Percentiles rank a stretch among this genome's conserved stretches.
phyloP scores from a whole-genome alignment of 2,888 invertebrate species.

The Cryptocephalus primarius region DNA sequence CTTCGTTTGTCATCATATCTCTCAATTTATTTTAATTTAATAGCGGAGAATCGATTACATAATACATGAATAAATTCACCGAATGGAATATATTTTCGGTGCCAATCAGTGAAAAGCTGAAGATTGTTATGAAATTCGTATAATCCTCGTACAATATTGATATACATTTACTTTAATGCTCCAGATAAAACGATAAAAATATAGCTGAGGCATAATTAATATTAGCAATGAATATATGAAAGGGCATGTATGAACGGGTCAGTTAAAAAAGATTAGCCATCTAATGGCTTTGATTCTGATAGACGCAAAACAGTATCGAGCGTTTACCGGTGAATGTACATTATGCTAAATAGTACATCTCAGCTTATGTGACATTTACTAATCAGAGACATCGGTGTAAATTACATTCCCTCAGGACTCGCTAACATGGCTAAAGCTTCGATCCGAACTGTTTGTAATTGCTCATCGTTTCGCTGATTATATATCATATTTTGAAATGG shows the following conservation, averaged over 20 bases:
- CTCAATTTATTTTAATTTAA: too few species aligned
- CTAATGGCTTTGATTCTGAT: slow-evolving; percentile 32
- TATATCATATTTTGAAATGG: slow-evolving; percentile 23
- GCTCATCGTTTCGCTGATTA: slow-evolving; percentile 19
- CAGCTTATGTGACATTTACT: slow-evolving; percentile 32
- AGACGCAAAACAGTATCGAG: slow-evolving; percentile 25
- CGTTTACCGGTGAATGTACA: slow-evolving; percentile 32
- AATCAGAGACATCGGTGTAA: slow-evolving; percentile 34
- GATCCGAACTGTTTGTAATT: slow-evolving; percentile 26
- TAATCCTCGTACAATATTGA: too few species aligned
- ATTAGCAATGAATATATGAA: too few species aligned
- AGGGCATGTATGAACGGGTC: slow-evolving; percentile 12
- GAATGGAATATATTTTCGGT: too few species aligned
- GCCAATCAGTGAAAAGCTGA: too few species aligned
- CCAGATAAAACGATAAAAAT: too few species aligned
- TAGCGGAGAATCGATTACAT: too few species aligned
- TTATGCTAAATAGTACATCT: slow-evolving; percentile 35
- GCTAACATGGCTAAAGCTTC: slow-evolving; percentile 26
- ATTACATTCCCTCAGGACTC: slow-evolving; percentile 32
- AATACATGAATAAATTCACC: too few species aligned
- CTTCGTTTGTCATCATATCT: too few species aligned
- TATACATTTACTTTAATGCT: too few species aligned
- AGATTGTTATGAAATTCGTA: too few species aligned
- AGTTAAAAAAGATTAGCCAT: slow-evolving; percentile 23
- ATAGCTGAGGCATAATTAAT: too few species aligned